phyloP scores from a whole-genome alignment of 2,797 vertebrate genomes.

The Muraenolepis orangiensis region DNA sequence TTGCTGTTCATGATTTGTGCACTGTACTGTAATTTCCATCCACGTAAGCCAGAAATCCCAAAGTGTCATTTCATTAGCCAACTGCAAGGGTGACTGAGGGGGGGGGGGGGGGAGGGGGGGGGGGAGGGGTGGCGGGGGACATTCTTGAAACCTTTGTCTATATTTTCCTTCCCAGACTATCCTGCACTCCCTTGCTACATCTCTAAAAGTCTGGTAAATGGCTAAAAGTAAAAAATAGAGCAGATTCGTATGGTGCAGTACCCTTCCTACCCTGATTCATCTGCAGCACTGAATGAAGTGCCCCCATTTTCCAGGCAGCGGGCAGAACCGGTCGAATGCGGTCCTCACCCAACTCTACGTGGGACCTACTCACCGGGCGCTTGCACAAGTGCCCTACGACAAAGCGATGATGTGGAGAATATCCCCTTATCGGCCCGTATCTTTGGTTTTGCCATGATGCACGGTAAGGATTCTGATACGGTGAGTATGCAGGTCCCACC shows the following conservation, averaged over 20 bases:
- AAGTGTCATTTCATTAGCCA: constrained; percentile 18
- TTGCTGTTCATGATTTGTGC: neutral
- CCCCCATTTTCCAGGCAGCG: constrained; percentile 43
- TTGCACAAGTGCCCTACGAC: constrained; percentile 1
- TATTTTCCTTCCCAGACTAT: constrained; percentile 1
- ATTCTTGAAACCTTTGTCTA: neutral
- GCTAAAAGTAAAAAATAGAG: neutral
- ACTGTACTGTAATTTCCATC: constrained; percentile 14
- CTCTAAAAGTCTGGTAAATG: constrained; percentile 10
- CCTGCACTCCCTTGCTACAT: neutral
- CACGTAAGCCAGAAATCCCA: constrained; percentile 21
- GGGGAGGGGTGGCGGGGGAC: constrained; percentile 11
- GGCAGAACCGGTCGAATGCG: constrained; percentile 26
- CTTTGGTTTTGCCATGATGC: constrained; percentile 17
- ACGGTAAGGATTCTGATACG: constrained; percentile 23
- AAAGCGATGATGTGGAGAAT: constrained; percentile 2
- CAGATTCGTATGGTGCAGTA: neutral
- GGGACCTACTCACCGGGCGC: neutral
- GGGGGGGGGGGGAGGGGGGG: constrained; percentile 12
- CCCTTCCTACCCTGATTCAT: constrained; percentile 41
- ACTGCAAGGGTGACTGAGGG: constrained; percentile 13
- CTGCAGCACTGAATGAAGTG: constrained; percentile 7
- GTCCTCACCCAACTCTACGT: neutral
- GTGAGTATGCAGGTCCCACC: constrained; percentile 21
- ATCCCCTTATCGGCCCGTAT: constrained; percentile 31